Conservation (phyloP, 1,140 invertebrate genomes). For the Heliothis subflexa region DNA sequence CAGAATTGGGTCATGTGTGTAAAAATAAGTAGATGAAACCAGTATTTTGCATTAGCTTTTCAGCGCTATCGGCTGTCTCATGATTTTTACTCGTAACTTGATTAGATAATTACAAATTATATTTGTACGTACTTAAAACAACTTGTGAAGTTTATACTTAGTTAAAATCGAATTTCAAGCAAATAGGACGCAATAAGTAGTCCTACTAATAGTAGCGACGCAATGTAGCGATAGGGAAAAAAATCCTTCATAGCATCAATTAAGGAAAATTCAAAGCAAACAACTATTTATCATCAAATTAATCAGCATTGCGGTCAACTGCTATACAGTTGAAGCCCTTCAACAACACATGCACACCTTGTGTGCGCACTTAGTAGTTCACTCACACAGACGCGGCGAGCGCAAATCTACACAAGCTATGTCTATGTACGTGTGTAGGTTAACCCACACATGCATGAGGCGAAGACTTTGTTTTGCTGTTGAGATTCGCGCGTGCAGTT, state of each 20-base stretch:
- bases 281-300: conserved; percentile 75
- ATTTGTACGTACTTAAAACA: too few species aligned
- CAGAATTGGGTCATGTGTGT: too few species aligned
- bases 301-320: conserved; percentile 75
- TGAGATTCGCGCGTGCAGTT: conserved; percentile 84
- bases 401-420: conserved; percentile 65
- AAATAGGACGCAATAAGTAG: too few species aligned
- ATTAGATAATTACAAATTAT: too few species aligned
- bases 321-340: conserved; percentile 71
- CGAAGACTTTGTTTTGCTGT: conserved; percentile 82
- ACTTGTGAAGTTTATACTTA: too few species aligned
- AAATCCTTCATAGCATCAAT: conserved; percentile 69
- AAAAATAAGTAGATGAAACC: too few species aligned
- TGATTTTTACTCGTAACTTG: too few species aligned
- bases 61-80: too few species aligned
- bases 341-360: conserved; percentile 62
- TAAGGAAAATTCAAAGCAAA: conserved; percentile 68
- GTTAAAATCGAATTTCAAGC: too few species aligned
- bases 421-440: conserved; percentile 46
- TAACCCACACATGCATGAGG: conserved; percentile 64
- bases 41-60: too few species aligned
- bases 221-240: conserved; percentile 43
- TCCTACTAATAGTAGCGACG: too few species aligned
- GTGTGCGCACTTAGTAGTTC: conserved; percentile 4
- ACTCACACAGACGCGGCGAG: conserved; percentile 33